phyloP scores from a whole-genome alignment of 1,140 invertebrate genomes.

The Aphelenchoides fujianensis region DNA sequence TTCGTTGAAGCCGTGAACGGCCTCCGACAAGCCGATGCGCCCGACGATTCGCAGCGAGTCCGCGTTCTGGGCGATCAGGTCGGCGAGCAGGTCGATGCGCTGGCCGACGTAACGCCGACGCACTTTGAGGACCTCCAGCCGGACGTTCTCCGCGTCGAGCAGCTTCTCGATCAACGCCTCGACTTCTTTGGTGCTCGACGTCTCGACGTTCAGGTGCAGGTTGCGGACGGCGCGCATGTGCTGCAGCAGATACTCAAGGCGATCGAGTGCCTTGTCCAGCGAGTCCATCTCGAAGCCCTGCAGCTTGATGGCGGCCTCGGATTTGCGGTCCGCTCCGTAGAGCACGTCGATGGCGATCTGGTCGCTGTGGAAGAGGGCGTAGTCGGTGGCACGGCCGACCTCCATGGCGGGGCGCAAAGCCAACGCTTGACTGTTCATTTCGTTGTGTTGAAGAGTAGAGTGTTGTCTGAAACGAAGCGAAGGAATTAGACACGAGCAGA shows the following conservation, averaged over 20 bases:
- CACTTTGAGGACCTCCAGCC: conserved; percentile 41
- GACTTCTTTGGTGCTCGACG: conserved; percentile 9
- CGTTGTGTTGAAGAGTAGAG: too few relatives aligned
- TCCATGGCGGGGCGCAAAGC: too few relatives aligned
- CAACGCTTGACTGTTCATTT: too few relatives aligned
- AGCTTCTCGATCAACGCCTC: conserved; percentile 21
- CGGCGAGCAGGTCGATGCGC: conserved; percentile 29
- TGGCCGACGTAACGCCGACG: conserved; percentile 47
- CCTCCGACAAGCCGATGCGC: conserved; percentile 45
- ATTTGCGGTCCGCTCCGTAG: conserved; percentile 30
- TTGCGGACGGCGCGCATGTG: conserved; percentile 14
- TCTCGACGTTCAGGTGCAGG: conserved; percentile 9
- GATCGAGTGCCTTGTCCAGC: conserved; percentile 26
- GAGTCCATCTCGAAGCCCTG: conserved; percentile 30
- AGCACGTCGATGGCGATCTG: conserved; percentile 29
- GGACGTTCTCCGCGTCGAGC: conserved; percentile 39
- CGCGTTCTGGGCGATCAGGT: conserved; percentile 43
- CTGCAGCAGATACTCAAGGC: conserved; percentile 23
- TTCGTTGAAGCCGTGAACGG: conserved; percentile 40
- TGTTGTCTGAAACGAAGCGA: not conserved
- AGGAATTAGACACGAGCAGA: too few relatives aligned
- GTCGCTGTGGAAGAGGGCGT: conserved; percentile 32
- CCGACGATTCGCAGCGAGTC: conserved; percentile 39
- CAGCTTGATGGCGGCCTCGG: conserved; percentile 30
- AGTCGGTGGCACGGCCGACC: too few relatives aligned